Base-by-base conservation (phyloP, 2,797 vertebrate species). In the Momotus momota region DNA sequence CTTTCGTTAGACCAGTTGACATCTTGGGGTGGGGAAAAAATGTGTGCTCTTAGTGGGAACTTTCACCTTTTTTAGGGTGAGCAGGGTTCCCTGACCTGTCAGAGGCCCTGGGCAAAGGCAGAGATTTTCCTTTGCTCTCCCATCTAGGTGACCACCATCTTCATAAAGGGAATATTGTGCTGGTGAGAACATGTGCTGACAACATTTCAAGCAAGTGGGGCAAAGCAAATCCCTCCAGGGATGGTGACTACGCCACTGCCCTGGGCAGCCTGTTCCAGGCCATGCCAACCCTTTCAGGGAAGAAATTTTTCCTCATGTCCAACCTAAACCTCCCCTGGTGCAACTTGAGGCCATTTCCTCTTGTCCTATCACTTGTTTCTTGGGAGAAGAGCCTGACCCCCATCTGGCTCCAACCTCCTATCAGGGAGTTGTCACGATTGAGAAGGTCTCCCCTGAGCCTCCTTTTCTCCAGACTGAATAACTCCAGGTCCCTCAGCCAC, bases 101-200 rank as follows among this genome's bases (percentile, higher is more conserved):
- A 25, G 73, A 65, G 25, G n/a, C 29, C 15, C 45, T 58, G 38
- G n/a, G 27, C 3, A 1, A 26, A 57, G 26, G 19, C 6, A 0
- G 31, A 57, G 26, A 19, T 5, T n/a, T 72, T 33, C 60, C 46
- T 31, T 35, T 48, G 17, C 23, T 25, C 10, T 52, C 55, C 38
- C 43, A 8, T 19, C 33, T 26, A 21, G 8, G 22, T 16, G 33
- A 25, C 18, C 73, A 54, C 18, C 10, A 3, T 40, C 57, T 75
- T 51, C 43, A 12, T 20, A 5, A 49, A 45, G 51, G 38, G 14
- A 61, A 11, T 40, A 5, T 5, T 10, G 10, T 0, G 1, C 31
- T 8, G 25, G 62, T 41, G 33, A 41, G 26, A 25, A 58, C 57
- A 6, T 3, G 33, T 12, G 2, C 54, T 9, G 12, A 5, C 6